Base-by-base conservation (phyloP, 2,113 vertebrate species). In the Gymnobelideus leadbeateri region DNA sequence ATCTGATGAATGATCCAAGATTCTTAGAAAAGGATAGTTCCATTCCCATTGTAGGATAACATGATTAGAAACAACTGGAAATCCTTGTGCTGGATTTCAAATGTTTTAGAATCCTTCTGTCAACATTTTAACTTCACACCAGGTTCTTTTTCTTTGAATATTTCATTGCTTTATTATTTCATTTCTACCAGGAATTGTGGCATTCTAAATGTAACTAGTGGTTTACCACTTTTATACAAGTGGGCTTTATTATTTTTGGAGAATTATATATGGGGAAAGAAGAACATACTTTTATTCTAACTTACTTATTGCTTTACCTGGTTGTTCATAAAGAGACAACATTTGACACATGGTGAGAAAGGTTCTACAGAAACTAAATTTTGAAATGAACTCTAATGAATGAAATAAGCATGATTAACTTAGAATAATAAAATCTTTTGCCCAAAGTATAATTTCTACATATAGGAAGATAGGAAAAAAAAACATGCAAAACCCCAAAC, bases 151-250 rank as follows among this genome's bases (percentile, higher is more conserved):
- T 93, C 93, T 92, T 68, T 47, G 49, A 95, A 84, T 53, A 84
- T 92, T 96, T 96, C 93, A 96, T 94, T 96, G 84, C 95, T 95
- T 96, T 94, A 96, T 96, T 97, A 98, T 96, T 97, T 97, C 96
- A 97, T 97, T 95, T 97, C 97, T 96, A 96, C 93, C 93, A 96
- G 96, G 97, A 98, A 97, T 97, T 98, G 96, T 97, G 95, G 96
- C 93, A 93, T 94, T 96, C 92, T 97, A 97, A 96, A 94, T 97
- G 93, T 96, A 96, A 97, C 95, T 97, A 96, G 96, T 97, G 97
- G 98, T 91, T 97, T 93, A 96, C 97, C 96, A 96, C 95, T 96
- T 96, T 94, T 91, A 93, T 61, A 96, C 94, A 97, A 91, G 61
- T 94, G 94, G 94, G 52, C 95, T 90, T 94, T 97, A 96, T 97